These are phyloP conservation scores for Ailuropoda melanoleuca DNA, from an alignment of 2,113 vertebrate genomes.

Conservation along the genomic window DNA sequence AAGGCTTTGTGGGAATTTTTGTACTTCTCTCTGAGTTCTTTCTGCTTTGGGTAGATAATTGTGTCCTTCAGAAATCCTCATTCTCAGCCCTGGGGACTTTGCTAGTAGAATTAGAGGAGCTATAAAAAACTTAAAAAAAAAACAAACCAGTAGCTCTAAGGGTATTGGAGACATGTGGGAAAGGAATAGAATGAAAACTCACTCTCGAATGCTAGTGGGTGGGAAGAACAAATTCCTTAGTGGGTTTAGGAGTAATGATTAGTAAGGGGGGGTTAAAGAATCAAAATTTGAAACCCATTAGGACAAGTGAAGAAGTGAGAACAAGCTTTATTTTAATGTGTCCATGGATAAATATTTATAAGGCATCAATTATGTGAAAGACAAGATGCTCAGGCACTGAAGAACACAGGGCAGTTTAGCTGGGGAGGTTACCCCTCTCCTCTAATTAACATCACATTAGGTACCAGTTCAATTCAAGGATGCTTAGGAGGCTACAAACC, in stretches of 20 bases:
- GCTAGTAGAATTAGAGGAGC: neutral
- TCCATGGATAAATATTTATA: neutral
- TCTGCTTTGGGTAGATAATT: neutral
- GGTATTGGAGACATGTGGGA: neutral
- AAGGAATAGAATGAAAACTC: neutral
- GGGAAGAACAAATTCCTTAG: neutral
- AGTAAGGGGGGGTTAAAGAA: neutral
- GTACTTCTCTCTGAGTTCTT: neutral
- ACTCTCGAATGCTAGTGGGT: neutral
- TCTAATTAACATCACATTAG: neutral
- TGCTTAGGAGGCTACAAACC: neutral
- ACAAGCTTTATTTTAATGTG: neutral
- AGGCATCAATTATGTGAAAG: neutral
- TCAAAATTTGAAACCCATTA: neutral
- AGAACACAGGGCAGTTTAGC: neutral
- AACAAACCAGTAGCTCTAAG: neutral
- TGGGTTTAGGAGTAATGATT: neutral
- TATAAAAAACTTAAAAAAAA: neutral
- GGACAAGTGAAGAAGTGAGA: neutral
- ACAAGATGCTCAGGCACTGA: neutral
- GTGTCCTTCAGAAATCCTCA: conserved; percentile 39
- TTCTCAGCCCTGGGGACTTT: neutral
- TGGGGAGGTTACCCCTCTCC: neutral
- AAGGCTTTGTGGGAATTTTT: neutral
- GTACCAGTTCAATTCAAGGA: neutral